A percentile compares a stretch with the other conserved stretches of the same genome.
phyloP scores from a whole-genome alignment of 2,888 invertebrate species.

The Osmoderma eremita region DNA sequence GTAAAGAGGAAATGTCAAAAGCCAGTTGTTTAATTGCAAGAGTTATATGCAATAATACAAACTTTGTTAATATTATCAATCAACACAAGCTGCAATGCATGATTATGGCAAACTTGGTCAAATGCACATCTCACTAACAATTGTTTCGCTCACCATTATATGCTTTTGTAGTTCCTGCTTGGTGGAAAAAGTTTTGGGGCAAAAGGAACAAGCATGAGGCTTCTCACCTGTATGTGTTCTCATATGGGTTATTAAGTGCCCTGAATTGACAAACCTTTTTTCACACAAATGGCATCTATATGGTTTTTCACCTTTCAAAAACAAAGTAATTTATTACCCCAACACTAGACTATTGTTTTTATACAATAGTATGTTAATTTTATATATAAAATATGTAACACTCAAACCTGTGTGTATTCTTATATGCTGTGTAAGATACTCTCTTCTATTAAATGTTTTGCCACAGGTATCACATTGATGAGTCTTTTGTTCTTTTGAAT shows the following conservation, averaged over 20 bases:
- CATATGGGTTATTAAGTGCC: constrained; percentile 57
- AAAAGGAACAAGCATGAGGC: constrained; percentile 53
- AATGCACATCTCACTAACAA: not conserved
- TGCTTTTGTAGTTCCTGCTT: constrained; percentile 56
- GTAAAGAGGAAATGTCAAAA: too few species aligned
- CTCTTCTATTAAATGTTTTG: constrained; percentile 59
- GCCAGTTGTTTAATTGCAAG: too few species aligned
- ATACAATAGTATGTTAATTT: not conserved
- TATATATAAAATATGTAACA: not conserved
- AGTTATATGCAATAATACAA: too few species aligned
- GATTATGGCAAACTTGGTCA: not conserved
- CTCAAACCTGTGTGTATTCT: constrained; percentile 54
- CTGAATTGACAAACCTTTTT: constrained; percentile 56
- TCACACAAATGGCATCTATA: constrained; percentile 57
- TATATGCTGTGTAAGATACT: constrained; percentile 57
- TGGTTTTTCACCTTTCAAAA: too few species aligned
- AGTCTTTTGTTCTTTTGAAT: constrained; percentile 53
- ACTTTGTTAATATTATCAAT: too few species aligned
- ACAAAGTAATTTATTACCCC: too few species aligned
- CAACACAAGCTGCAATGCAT: not conserved
- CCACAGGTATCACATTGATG: constrained; percentile 61
- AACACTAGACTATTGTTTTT: not conserved
- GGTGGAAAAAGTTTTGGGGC: constrained; percentile 56
- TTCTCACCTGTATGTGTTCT: constrained; percentile 55
- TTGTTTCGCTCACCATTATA: constrained; percentile 50